Conservation (phyloP, 2,113 vertebrate species). For the Ifrita kowaldi region DNA sequence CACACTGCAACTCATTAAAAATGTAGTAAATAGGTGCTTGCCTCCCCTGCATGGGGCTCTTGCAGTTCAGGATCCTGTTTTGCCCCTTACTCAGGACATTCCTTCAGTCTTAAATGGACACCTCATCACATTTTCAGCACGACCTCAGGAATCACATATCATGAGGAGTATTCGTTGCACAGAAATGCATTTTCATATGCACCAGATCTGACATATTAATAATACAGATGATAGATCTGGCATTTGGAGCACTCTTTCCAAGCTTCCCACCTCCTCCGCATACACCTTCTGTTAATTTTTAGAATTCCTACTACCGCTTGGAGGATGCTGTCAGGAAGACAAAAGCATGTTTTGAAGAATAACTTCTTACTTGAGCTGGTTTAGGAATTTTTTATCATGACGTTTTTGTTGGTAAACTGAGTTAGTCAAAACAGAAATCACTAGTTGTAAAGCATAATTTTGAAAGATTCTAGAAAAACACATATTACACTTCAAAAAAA, state of each 20-base stretch:
- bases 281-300: conserved; percentile 19
- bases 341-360: conserved; percentile 6
- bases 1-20: not conserved
- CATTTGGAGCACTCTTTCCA: not conserved
- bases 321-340: conserved; percentile 14
- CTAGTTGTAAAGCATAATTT: not conserved
- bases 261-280: not conserved
- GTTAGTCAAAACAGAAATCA: not conserved
- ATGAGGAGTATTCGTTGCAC: not conserved
- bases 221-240: not conserved
- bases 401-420: not conserved
- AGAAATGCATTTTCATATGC: not conserved
- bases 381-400: not conserved
- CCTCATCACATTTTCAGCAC: not conserved
- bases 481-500: not conserved
- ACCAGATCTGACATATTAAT: not conserved
- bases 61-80: not conserved
- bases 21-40: not conserved
- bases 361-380: not conserved
- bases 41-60: not conserved
- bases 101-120: not conserved
- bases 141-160: not conserved
- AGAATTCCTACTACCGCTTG: not conserved
- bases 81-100: not conserved
- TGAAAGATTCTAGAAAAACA: not conserved